Evolutionary conservation across 2,113 vertebrate genomes (phyloP).

Genomic region (Rhinolophus sinicus): DNA sequence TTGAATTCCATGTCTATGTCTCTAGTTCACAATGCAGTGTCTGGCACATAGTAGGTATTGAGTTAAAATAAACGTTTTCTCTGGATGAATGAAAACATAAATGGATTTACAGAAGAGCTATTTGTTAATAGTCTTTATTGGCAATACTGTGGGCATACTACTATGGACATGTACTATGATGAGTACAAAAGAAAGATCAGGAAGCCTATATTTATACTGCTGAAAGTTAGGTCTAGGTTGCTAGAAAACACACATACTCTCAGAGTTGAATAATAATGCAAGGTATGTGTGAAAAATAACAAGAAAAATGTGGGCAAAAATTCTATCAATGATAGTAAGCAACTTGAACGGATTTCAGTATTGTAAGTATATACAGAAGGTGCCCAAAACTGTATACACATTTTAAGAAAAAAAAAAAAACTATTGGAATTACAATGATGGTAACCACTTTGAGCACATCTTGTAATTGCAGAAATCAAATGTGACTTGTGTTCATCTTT

Average conservation of each 20-base stretch:
- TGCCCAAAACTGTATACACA: too few species aligned
- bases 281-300: not conserved
- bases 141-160: not conserved
- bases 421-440: too few species aligned
- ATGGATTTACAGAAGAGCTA: not conserved
- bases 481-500: too few species aligned
- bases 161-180: not conserved
- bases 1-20: not conserved
- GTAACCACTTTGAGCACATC: too few species aligned
- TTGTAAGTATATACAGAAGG: not conserved
- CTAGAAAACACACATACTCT: not conserved
- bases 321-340: not conserved
- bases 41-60: not conserved
- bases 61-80: not conserved
- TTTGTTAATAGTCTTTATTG: not conserved
- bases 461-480: too few species aligned
- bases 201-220: not conserved
- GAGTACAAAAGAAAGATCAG: not conserved
- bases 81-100: not conserved
- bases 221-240: not conserved
- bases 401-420: too few species aligned
- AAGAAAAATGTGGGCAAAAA: not conserved
- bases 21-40: not conserved
- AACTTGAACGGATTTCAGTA: not conserved
- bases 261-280: not conserved